Conservation (phyloP, 1,140 invertebrate genomes). For the Schmidtea mediterranea region DNA sequence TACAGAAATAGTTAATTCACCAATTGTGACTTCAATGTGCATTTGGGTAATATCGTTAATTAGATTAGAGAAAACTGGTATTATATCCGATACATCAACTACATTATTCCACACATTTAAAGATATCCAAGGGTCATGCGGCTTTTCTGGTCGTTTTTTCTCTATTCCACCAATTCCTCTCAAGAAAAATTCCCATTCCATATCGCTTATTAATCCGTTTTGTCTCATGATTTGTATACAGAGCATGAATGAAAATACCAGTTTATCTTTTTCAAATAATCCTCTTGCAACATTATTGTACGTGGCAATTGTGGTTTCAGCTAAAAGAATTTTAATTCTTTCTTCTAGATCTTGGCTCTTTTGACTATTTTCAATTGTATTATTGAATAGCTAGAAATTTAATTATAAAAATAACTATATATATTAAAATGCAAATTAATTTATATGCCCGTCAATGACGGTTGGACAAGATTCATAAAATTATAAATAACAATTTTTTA, state of each 20-base stretch:
- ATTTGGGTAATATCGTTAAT: constrained; percentile 28
- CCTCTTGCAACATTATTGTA: constrained; percentile 28
- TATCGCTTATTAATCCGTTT: constrained; percentile 28
- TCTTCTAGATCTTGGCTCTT: constrained; percentile 16
- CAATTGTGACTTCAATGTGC: constrained; percentile 32
- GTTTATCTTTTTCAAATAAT: constrained; percentile 28
- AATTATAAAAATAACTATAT: constrained; percentile 27
- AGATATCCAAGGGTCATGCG: constrained; percentile 6
- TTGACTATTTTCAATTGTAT: constrained; percentile 22
- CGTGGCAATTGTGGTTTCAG: constrained; percentile 31
- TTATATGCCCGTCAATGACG: no score
- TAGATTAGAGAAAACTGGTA: constrained; percentile 30
- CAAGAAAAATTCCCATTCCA: constrained; percentile 45
- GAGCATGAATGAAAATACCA: constrained; percentile 38
- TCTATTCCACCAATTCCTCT: constrained; percentile 8
- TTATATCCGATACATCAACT: constrained; percentile 30
- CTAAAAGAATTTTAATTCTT: constrained; percentile 18
- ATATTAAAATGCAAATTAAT: no score
- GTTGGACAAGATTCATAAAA: no score
- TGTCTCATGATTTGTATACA: constrained; percentile 44
- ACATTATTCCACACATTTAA: constrained; percentile 8
- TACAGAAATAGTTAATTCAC: constrained; percentile 27
- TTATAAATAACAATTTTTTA: no score
- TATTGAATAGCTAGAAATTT: constrained; percentile 8
- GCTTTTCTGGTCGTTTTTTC: constrained; percentile 7